Evolutionary conservation across 2,888 invertebrate genomes (phyloP).

Genomic region (Cristatella mucedo): DNA sequence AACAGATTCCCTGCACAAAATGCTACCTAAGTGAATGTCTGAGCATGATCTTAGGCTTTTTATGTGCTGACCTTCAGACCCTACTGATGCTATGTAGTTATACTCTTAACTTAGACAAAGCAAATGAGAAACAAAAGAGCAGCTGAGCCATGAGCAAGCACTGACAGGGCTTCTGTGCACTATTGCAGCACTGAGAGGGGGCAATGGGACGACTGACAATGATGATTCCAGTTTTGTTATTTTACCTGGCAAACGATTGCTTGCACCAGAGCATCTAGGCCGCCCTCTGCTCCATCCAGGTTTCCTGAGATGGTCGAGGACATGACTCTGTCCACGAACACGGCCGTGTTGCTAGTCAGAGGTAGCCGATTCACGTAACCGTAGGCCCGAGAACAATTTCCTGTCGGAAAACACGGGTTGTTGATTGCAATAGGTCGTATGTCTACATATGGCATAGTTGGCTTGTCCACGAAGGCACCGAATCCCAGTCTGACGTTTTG

Average conservation of each 20-base stretch:
- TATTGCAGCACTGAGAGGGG: too few species aligned
- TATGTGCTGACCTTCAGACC: too few species aligned
- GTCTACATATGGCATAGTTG: slow-evolving; percentile 38
- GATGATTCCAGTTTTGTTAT: too few species aligned
- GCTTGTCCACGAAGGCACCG: slow-evolving; percentile 40
- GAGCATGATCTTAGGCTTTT: too few species aligned
- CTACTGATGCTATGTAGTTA: too few species aligned
- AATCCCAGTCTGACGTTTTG: slow-evolving; percentile 37
- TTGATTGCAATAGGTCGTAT: slow-evolving; percentile 14
- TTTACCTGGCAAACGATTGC: slow-evolving; percentile 61
- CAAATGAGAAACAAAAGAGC: too few species aligned
- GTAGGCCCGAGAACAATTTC: slow-evolving; percentile 73
- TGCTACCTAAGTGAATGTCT: too few species aligned
- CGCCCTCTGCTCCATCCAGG: slow-evolving; percentile 93
- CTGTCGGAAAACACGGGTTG: slow-evolving; percentile 3
- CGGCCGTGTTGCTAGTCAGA: slow-evolving; percentile 61
- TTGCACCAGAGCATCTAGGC: slow-evolving; percentile 99
- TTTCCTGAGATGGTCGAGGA: slow-evolving; percentile 69
- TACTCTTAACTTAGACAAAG: too few species aligned
- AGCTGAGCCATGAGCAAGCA: too few species aligned
- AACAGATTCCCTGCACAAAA: too few species aligned
- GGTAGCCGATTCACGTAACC: slow-evolving; percentile 87
- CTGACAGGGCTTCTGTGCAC: too few species aligned
- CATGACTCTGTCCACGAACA: slow-evolving; percentile 50
- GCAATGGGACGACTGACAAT: too few species aligned